Evolutionary conservation across 2,888 invertebrate genomes (phyloP).

Genomic region (Nezara viridula): DNA sequence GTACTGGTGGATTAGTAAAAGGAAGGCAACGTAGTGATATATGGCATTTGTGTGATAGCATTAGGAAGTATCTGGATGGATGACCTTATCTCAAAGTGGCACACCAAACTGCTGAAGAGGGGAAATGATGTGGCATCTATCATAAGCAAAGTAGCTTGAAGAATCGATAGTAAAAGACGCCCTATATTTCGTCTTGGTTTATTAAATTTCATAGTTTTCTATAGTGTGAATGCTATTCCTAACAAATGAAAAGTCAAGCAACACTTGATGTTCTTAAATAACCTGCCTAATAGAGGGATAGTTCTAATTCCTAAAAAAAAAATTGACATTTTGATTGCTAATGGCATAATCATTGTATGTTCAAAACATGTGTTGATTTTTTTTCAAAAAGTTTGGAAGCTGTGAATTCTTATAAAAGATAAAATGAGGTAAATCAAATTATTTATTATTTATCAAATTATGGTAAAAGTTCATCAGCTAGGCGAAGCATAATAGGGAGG

Average conservation of each 20-base stretch:
- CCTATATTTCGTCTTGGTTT: neutral
- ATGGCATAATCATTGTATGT: too few relatives aligned
- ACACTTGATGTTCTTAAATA: neutral
- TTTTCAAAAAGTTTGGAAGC: too few relatives aligned
- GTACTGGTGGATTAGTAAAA: neutral
- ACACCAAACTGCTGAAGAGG: neutral
- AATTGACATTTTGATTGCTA: too few relatives aligned
- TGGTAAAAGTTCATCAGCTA: too few relatives aligned
- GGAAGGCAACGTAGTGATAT: neutral
- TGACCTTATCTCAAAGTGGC: slow-evolving; percentile 18
- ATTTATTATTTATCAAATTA: too few relatives aligned
- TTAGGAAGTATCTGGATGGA: slow-evolving; percentile 21
- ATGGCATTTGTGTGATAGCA: neutral
- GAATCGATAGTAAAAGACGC: neutral
- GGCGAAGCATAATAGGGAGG: too few relatives aligned
- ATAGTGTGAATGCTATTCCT: neutral
- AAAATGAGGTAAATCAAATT: too few relatives aligned
- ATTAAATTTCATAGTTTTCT: neutral
- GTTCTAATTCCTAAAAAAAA: too few relatives aligned
- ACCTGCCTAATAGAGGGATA: too few relatives aligned
- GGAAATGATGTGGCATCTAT: slow-evolving; percentile 1
- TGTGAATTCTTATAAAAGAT: too few relatives aligned
- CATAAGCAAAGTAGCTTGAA: neutral
- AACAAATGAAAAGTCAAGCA: neutral
- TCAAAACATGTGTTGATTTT: too few relatives aligned